phyloP scores from a whole-genome alignment of 2,888 invertebrate genomes.

The Sphaeridia pumilis region DNA sequence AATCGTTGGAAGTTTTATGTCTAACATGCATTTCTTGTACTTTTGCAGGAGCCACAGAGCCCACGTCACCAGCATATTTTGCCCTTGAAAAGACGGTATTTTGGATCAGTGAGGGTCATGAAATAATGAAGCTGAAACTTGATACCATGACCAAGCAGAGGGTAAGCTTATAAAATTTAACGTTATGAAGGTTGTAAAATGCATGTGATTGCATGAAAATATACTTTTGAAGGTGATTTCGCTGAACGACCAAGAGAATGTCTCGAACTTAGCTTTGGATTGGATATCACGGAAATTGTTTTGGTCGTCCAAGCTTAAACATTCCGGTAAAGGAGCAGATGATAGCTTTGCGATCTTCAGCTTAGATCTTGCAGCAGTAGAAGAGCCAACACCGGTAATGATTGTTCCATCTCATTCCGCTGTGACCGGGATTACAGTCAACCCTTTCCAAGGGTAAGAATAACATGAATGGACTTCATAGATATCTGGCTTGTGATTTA shows the following conservation, averaged over 20 bases:
- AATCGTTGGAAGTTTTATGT: too few species aligned
- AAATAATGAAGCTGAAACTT: conserved; percentile 53
- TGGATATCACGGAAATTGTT: conserved; percentile 78
- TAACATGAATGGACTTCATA: not conserved
- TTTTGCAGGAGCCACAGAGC: conserved; percentile 20
- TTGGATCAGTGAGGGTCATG: conserved; percentile 69
- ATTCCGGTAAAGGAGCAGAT: conserved; percentile 41
- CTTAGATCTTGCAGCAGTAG: conserved; percentile 20
- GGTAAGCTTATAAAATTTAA: conserved; percentile 28
- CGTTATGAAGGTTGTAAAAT: not conserved
- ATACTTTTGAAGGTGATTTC: conserved; percentile 3
- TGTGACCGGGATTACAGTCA: conserved; percentile 57
- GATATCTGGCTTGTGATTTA: not conserved
- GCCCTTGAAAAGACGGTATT: conserved; percentile 49
- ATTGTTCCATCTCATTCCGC: conserved; percentile 38
- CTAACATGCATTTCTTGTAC: not conserved
- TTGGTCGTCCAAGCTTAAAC: conserved; percentile 51
- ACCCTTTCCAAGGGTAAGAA: conserved; percentile 58
- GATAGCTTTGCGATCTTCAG: conserved; percentile 23
- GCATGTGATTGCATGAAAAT: not conserved
- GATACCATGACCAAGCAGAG: conserved; percentile 42
- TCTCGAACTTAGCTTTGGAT: conserved; percentile 54
- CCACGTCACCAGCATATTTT: conserved; percentile 23
- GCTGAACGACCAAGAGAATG: conserved; percentile 16
- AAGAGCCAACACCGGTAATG: conserved; percentile 18